A percentile compares a stretch with the other conserved stretches of the same genome.
Evolutionary conservation across 2,888 invertebrate species (phyloP).

Genomic region (Malachius bipustulatus): DNA sequence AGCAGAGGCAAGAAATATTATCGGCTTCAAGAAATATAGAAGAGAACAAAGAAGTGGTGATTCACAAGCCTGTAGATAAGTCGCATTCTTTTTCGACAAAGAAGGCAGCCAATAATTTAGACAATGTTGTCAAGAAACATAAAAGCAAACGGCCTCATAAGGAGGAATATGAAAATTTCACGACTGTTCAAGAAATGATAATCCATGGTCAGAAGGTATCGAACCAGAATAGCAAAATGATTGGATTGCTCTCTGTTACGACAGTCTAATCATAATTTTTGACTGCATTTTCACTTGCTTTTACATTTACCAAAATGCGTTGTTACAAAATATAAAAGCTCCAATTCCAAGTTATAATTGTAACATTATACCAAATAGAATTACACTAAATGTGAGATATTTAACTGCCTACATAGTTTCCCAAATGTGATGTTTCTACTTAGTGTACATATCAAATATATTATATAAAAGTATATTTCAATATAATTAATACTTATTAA

Average conservation of each 20-base stretch:
- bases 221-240: slow-evolving; percentile 40
- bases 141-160: slow-evolving; percentile 35
- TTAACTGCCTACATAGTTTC: slow-evolving; percentile 24
- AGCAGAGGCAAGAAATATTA: slow-evolving; percentile 36
- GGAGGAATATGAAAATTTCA: slow-evolving; percentile 40
- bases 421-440: slow-evolving; percentile 28
- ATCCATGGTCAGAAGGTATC: slow-evolving; percentile 38
- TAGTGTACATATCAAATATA: slow-evolving; percentile 30
- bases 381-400: slow-evolving; percentile 15
- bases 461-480: slow-evolving; percentile 19
- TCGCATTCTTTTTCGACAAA: slow-evolving; percentile 30
- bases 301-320: slow-evolving; percentile 11
- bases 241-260: slow-evolving; percentile 45
- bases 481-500: slow-evolving; percentile 14
- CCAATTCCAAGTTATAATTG: slow-evolving; percentile 16
- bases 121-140: slow-evolving; percentile 39
- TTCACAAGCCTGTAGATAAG: slow-evolving; percentile 21
- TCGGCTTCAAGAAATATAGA: slow-evolving; percentile 27
- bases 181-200: slow-evolving; percentile 47
- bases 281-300: slow-evolving; percentile 17
- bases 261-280: slow-evolving; percentile 36
- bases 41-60: slow-evolving; percentile 23
- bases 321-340: slow-evolving; percentile 13
- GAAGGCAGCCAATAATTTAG: slow-evolving; percentile 34
- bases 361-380: slow-evolving; percentile 16